Percentiles rank a stretch among this genome's conserved stretches.
Conservation (phyloP, 1,140 invertebrate species). For the Zaprionus kolodkinae region DNA sequence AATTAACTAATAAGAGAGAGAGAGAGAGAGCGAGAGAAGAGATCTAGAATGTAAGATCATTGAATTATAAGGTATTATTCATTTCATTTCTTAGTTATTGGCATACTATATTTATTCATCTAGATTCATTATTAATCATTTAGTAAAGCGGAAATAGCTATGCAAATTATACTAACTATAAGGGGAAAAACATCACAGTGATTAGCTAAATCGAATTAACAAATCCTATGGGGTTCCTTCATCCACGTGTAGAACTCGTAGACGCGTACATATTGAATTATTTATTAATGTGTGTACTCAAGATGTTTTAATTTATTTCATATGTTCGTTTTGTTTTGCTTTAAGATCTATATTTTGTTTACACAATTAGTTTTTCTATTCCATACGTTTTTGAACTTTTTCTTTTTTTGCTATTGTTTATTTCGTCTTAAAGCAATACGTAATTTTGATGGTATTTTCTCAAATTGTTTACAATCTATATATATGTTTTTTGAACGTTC, state of each 20-base stretch:
- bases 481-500: not conserved
- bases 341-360: conserved; percentile 10
- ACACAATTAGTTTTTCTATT: not conserved
- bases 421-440: not conserved
- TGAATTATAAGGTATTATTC: not conserved
- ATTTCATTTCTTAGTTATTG: not conserved
- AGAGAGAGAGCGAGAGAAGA: not conserved
- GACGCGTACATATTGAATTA: not conserved
- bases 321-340: not conserved
- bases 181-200: not conserved
- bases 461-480: not conserved
- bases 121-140: not conserved
- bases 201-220: not conserved
- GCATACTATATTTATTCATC: not conserved
- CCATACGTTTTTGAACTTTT: not conserved
- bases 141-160: not conserved
- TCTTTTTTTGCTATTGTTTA: not conserved
- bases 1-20: conserved; percentile 9
- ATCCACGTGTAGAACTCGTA: not conserved
- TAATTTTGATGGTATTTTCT: not conserved
- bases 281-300: not conserved
- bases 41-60: not conserved
- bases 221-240: not conserved
- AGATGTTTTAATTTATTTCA: not conserved
- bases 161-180: not conserved